Base-by-base conservation (phyloP, 2,113 vertebrate species). In the Ictalurus furcatus region DNA sequence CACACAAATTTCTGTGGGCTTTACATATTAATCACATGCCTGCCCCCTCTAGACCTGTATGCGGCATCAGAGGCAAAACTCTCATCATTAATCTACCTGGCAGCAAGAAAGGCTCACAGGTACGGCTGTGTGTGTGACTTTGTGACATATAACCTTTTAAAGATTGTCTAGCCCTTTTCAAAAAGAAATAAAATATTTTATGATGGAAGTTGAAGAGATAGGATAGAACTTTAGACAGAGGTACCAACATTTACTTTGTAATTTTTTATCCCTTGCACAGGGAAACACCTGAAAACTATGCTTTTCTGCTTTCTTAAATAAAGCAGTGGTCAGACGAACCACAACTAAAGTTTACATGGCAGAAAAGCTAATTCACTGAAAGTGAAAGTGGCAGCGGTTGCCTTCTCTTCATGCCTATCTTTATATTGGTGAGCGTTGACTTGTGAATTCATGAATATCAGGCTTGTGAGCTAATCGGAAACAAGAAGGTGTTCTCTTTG, bases 101-200 rank as follows among this genome's bases (percentile, higher is more conserved):
- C 93, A 99, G 98, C 97, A 99, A 99, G 96, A 99, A 99, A 95
- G 98, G 98, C 90, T 99, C 98, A 95, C 98, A 99, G 98, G 98
- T 99, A 96, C 93, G 94, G 48, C 30, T 61, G 21, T 71, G 54
- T 59, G 21, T 37, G 40, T 67, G 28, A 21, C 48, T 54, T 30
- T n/a, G 76, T 79, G 30, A 4, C 73, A 48, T 16, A n/a, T 16
- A 52, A 79, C 2, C 0, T 48, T 25, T 25, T 52, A 16, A 52
- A 28, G 25, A 79, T 14, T 79, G 52, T 52, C 40, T 28, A 28
- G 23, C 28, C 6, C 8, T 52, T 52, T 74, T 40, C 34, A 73
- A 19, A 78, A 44, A 76, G 9, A 23, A 78, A 78, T 78, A 23
- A 44, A 40, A 44, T 25, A 40, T 0, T 40, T 74, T 73, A 37